A percentile compares a stretch with the other conserved stretches of the same genome.
Conservation (phyloP, 2,888 invertebrate genomes). For the Ophion costatus region DNA sequence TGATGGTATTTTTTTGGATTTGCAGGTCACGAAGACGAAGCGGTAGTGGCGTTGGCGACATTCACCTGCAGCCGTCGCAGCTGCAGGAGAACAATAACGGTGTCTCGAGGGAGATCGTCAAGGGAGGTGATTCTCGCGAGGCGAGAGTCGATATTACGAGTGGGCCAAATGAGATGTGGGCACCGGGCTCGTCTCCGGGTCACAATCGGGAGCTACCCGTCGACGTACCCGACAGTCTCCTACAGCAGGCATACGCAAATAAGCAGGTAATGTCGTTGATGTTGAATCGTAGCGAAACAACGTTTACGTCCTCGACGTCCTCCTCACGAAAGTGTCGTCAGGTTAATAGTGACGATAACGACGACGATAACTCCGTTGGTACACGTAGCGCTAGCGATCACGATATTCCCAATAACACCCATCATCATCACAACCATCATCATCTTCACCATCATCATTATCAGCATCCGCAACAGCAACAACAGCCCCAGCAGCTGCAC, state of each 20-base stretch:
- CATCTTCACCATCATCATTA: slow-evolving; percentile 75
- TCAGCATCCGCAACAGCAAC: slow-evolving; percentile 69
- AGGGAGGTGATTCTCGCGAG: slow-evolving; percentile 80
- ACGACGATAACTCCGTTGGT: slow-evolving; percentile 83
- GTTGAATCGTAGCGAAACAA: slow-evolving; percentile 66
- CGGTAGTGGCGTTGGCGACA: slow-evolving; percentile 92
- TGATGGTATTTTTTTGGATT: slow-evolving; percentile 70
- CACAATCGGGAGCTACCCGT: slow-evolving; percentile 99
- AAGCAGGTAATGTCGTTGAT: slow-evolving; percentile 83
- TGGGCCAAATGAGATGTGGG: slow-evolving; percentile 84
- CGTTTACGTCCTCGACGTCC: slow-evolving; percentile 51
- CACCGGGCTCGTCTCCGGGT: slow-evolving; percentile 84
- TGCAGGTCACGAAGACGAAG: slow-evolving; percentile 92
- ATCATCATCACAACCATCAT: slow-evolving; percentile 63
- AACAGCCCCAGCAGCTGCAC: slow-evolving; percentile 48
- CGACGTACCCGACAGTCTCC: slow-evolving; percentile 94
- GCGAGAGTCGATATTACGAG: slow-evolving; percentile 80
- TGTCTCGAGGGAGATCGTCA: slow-evolving; percentile 85
- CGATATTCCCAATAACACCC: slow-evolving; percentile 65
- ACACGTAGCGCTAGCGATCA: slow-evolving; percentile 82
- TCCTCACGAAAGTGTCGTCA: slow-evolving; percentile 77
- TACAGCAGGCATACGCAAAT: slow-evolving; percentile 82
- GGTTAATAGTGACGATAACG: slow-evolving; percentile 83
- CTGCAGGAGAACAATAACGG: slow-evolving; percentile 84
- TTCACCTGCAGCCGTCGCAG: slow-evolving; percentile 89